Percentiles rank a stretch among this genome's conserved stretches.
Conservation (phyloP, 2,113 vertebrate genomes). For the Bubalus kerabau region DNA sequence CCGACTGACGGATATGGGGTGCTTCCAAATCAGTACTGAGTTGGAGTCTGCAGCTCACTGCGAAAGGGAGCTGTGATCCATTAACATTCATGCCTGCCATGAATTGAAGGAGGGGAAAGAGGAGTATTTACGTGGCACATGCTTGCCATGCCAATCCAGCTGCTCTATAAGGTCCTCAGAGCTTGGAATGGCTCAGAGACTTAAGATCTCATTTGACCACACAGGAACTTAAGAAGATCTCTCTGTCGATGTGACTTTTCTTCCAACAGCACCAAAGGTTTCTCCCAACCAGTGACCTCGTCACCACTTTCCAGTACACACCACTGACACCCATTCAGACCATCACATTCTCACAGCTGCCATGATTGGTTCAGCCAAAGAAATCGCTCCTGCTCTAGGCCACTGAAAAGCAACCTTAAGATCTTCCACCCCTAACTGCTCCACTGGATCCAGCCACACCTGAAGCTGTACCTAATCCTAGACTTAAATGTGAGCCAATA, state of each 20-base stretch:
- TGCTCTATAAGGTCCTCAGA: background rate
- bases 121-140: rapidly evolving
- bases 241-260: background rate
- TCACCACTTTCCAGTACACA: background rate
- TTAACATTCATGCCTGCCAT: background rate
- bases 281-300: background rate
- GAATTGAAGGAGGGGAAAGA: background rate
- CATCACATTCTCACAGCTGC: background rate
- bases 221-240: background rate
- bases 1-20: rapidly evolving
- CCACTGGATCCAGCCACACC: background rate
- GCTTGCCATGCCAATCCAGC: background rate
- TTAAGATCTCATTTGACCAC: background rate
- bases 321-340: background rate
- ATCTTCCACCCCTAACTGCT: background rate
- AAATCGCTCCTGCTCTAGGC: background rate
- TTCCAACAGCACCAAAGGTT: background rate
- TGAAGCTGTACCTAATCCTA: background rate
- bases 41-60: background rate
- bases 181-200: background rate
- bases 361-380: background rate
- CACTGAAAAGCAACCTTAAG: background rate
- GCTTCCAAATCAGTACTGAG: background rate
- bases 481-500: background rate
- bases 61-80: background rate